Conservation (phyloP, 2,888 invertebrate genomes). For the Mythimna albipuncta region DNA sequence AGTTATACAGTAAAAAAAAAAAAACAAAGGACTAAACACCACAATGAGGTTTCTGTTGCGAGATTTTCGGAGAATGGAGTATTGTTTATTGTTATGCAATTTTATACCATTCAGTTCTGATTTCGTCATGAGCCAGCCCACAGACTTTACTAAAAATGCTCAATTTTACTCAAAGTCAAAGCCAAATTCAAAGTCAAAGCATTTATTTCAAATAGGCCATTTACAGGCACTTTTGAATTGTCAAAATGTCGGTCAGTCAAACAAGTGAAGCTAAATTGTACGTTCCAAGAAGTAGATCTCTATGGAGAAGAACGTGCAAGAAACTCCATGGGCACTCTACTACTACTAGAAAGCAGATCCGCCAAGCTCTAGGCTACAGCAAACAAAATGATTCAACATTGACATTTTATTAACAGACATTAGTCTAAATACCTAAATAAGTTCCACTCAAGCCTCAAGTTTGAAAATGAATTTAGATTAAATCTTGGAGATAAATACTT, state of each 20-base stretch:
- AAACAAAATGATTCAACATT: background rate
- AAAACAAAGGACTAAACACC: background rate
- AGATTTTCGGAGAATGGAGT: background rate
- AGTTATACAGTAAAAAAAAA: background rate
- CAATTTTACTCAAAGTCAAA: too few species aligned
- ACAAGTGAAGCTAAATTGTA: too few species aligned
- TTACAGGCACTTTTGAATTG: too few species aligned
- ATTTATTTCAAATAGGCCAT: too few species aligned
- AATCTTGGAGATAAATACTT: constrained; percentile 24
- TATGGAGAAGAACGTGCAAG: too few species aligned
- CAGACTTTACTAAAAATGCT: background rate
- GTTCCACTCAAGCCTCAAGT: constrained; percentile 5
- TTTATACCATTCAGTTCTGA: background rate
- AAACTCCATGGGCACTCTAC: too few species aligned
- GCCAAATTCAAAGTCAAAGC: too few species aligned
- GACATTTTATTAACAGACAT: background rate
- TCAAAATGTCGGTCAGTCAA: too few species aligned
- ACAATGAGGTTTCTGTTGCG: background rate
- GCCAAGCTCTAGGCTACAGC: background rate
- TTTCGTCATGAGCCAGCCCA: background rate
- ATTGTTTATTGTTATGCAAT: background rate
- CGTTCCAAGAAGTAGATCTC: too few species aligned
- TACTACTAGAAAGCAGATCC: background rate
- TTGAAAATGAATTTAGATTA: constrained; percentile 40
- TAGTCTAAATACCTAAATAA: background rate